A percentile compares a stretch with the other conserved stretches of the same genome.
Conservation (phyloP, 2,113 vertebrate genomes). For the Channa argus region DNA sequence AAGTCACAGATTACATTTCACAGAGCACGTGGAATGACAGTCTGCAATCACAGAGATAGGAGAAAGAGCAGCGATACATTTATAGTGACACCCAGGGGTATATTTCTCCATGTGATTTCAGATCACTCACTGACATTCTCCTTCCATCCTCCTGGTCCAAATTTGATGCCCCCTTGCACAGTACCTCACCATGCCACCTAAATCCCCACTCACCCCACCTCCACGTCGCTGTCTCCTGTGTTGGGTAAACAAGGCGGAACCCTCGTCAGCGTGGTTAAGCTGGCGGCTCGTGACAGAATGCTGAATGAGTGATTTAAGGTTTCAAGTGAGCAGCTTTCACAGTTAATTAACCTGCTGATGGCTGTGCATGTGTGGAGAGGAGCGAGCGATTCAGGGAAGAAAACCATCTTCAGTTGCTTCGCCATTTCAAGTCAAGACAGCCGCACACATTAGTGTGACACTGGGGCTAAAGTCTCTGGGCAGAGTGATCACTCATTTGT, state of each 20-base stretch:
- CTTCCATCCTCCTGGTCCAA: conserved; percentile 43
- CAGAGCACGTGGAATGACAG: conserved; percentile 46
- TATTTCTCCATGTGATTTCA: conserved; percentile 43
- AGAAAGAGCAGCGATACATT: conserved; percentile 50
- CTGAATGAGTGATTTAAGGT: conserved; percentile 85
- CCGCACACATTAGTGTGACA: conserved; percentile 46
- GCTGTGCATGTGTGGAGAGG: conserved; percentile 69
- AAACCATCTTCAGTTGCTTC: conserved; percentile 59
- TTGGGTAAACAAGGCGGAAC: conserved; percentile 82
- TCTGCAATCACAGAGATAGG: conserved; percentile 67
- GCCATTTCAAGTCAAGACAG: conserved; percentile 74
- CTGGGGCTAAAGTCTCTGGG: conserved; percentile 37
- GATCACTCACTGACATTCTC: conserved; percentile 53
- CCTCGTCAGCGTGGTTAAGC: conserved; percentile 74
- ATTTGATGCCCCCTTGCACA: conserved; percentile 36
- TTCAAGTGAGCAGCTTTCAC: conserved; percentile 84
- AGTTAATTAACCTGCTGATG: conserved; percentile 84
- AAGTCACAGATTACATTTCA: conserved; percentile 70
- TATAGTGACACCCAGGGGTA: conserved; percentile 62
- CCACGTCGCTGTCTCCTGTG: conserved; percentile 54
- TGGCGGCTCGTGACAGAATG: conserved; percentile 77
- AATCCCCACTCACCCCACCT: conserved; percentile 51
- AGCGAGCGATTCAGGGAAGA: conserved; percentile 58
- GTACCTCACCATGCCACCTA: conserved; percentile 42
- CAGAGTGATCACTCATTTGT: conserved; percentile 43